Evolutionary conservation across 2,797 vertebrate genomes (phyloP).

Genomic region (Trematomus bernacchii): DNA sequence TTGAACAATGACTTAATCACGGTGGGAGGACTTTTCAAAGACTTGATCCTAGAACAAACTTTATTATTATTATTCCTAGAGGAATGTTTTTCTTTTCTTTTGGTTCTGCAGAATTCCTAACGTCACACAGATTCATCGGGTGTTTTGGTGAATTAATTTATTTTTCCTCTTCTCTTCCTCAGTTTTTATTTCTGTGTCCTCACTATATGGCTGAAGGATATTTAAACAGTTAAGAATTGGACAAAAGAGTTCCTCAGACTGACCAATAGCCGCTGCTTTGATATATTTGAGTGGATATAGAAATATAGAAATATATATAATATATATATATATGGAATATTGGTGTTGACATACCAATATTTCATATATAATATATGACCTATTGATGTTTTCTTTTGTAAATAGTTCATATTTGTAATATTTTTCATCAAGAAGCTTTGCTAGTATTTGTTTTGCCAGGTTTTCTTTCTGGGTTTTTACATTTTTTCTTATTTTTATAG

Average conservation of each 20-base stretch:
- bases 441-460: conserved; percentile 76
- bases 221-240: conserved; percentile 86
- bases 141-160: conserved; percentile 87
- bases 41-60: conserved; percentile 83
- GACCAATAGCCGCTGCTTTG: conserved; percentile 98
- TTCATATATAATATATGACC: conserved; percentile 77
- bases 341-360: conserved; percentile 72
- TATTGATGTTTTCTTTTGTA: conserved; percentile 83
- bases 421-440: conserved; percentile 84
- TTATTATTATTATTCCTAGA: conserved; percentile 63
- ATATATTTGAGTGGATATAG: conserved; percentile 84
- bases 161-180: conserved; percentile 68
- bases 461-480: conserved; percentile 55
- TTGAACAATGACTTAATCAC: conserved; percentile 77
- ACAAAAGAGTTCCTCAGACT: conserved; percentile 90
- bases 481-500: conserved; percentile 73
- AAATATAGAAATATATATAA: conserved; percentile 74
- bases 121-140: conserved; percentile 78
- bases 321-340: conserved; percentile 85
- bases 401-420: conserved; percentile 86
- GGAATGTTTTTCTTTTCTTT: conserved; percentile 59
- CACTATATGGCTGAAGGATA: conserved; percentile 89
- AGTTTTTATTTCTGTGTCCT: conserved; percentile 81
- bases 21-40: conserved; percentile 72
- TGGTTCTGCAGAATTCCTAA: conserved; percentile 85